phyloP scores from a whole-genome alignment of 2,888 invertebrate genomes.

The Mimas tiliae region DNA sequence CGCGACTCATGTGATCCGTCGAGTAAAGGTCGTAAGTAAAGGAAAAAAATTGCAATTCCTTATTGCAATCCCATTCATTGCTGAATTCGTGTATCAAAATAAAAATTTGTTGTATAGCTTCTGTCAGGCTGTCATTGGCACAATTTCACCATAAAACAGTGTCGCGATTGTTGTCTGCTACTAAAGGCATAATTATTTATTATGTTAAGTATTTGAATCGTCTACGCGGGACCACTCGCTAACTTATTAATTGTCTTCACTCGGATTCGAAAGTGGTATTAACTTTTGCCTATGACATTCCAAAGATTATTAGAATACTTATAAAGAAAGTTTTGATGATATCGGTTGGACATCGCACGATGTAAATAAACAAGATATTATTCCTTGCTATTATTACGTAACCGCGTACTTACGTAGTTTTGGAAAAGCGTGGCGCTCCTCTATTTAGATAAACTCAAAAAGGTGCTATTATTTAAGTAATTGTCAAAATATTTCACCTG shows the following conservation, averaged over 20 bases:
- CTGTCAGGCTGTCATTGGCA: constrained; percentile 16
- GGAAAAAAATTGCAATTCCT: constrained; percentile 35
- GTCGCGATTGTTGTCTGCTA: background rate
- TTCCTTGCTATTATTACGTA: constrained; percentile 26
- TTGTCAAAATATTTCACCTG: background rate
- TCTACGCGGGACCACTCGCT: background rate
- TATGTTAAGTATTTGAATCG: background rate
- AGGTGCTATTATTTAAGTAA: background rate
- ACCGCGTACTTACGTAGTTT: constrained; percentile 2
- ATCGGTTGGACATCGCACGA: constrained; percentile 33
- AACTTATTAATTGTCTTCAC: constrained; percentile 25
- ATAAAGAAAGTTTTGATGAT: constrained; percentile 40
- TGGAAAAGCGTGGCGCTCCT: background rate
- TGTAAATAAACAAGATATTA: constrained; percentile 27
- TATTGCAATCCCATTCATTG: background rate
- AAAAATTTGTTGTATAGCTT: background rate
- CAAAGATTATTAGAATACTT: constrained; percentile 38
- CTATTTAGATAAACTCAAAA: background rate
- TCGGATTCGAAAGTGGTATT: constrained; percentile 37
- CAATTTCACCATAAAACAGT: constrained; percentile 14
- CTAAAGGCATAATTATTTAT: background rate
- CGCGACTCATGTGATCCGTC: constrained; percentile 34
- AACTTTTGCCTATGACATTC: constrained; percentile 36
- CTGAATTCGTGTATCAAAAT: constrained; percentile 17
- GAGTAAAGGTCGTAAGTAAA: constrained; percentile 35